Evolutionary conservation across 2,113 vertebrate genomes (phyloP).

Genomic region (Paramisgurnus dabryanus): DNA sequence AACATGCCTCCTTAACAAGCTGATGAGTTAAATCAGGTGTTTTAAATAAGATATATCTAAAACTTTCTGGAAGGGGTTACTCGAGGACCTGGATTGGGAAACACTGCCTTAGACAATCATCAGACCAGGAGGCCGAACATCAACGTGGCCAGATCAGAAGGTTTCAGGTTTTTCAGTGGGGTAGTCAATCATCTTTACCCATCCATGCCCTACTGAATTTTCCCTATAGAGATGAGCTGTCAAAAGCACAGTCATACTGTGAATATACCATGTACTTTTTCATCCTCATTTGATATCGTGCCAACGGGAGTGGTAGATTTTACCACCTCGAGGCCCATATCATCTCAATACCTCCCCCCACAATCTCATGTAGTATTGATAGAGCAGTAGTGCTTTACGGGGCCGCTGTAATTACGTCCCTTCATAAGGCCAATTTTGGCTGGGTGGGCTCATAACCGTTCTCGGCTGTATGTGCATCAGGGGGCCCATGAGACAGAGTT

Average conservation of each 20-base stretch:
- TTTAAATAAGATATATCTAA: no score
- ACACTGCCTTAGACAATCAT: no score
- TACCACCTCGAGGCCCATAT: conserved; percentile 7
- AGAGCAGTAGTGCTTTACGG: conserved; percentile 49
- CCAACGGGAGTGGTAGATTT: conserved; percentile 7
- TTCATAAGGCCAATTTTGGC: conserved; percentile 58
- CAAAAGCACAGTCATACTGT: not conserved
- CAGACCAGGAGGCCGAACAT: no score
- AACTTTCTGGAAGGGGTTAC: no score
- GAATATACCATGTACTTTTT: not conserved
- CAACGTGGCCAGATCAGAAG: no score
- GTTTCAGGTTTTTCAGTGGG: not conserved
- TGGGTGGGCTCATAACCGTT: conserved; percentile 34
- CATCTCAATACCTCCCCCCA: conserved; percentile 37
- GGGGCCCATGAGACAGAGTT: conserved; percentile 46
- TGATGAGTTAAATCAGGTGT: no score
- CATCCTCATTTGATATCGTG: conserved; percentile 1
- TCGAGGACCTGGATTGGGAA: no score
- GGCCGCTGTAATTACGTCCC: conserved; percentile 48
- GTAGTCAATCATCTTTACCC: not conserved
- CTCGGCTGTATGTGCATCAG: conserved; percentile 40
- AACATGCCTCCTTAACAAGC: no score
- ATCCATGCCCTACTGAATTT: not conserved
- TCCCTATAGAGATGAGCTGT: conserved; percentile 23
- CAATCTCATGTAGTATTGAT: conserved; percentile 55